These are phyloP conservation scores for Terrapene triunguis DNA, from an alignment of 2,113 vertebrate genomes.

Conservation along the genomic window DNA sequence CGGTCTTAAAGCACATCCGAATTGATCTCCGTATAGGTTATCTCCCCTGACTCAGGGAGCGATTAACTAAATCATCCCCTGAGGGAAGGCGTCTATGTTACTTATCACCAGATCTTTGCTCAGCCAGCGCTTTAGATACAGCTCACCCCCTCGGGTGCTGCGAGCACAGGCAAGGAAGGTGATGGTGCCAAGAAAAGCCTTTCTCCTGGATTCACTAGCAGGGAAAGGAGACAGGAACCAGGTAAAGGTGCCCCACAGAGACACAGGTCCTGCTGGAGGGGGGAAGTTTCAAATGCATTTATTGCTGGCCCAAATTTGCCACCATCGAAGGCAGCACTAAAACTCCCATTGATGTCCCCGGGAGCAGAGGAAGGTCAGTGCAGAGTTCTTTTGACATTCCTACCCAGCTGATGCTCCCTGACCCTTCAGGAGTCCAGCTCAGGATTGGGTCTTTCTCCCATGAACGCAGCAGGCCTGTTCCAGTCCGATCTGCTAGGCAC, in stretches of 20 bases:
- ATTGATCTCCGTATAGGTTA: not conserved
- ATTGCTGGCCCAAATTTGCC: not conserved
- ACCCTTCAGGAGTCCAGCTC: not conserved
- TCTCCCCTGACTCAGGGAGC: accelerated
- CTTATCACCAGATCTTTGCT: not conserved
- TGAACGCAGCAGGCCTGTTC: not conserved
- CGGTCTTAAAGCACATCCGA: not conserved
- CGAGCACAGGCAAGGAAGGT: not conserved
- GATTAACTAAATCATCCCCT: not conserved
- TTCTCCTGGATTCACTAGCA: not conserved
- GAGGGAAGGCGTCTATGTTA: not conserved
- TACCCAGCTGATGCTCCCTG: not conserved
- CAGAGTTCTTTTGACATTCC: not conserved
- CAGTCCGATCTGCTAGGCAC: not conserved
- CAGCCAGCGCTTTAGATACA: not conserved
- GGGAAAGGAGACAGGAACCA: not conserved
- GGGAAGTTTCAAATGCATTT: not conserved
- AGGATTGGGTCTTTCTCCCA: not conserved
- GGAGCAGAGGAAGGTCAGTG: accelerated
- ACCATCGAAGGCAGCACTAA: not conserved
- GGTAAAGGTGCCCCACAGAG: not conserved
- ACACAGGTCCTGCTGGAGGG: not conserved
- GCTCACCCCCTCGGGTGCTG: not conserved
- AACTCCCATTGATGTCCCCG: not conserved
- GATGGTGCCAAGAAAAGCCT: not conserved